Base-by-base conservation (phyloP, 1,140 invertebrate species). In the Triops cancriformis region DNA sequence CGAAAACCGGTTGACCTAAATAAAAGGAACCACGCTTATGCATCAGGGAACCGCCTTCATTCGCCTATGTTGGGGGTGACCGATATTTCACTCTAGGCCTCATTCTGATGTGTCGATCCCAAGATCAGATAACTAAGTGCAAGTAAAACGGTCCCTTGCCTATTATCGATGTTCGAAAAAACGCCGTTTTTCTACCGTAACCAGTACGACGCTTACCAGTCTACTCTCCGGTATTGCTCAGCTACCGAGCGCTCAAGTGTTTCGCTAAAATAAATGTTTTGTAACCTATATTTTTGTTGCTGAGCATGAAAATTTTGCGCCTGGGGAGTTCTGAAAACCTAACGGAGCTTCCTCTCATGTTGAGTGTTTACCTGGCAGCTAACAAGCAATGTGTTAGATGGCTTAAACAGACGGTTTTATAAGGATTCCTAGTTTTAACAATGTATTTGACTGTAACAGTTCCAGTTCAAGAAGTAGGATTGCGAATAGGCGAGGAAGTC, bases 1-100 rank as follows among this genome's bases (percentile, higher is more conserved):
- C n/a, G 3, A 64, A 37, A 64, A 64, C 51, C 51, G 51, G 51
- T 64, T 64, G 51, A 64, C 51, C 51, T 64, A 64, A 23, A 64
- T 64, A 64, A 64, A 64, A 64, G 51, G 51, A 64, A 64, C 51
- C 51, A 64, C 51, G 51, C 51, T 64, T 23, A 64, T 64, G 51
- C 51, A 64, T 64, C 51, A 64, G 51, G 51, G 51, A 64, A 64
- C 51, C 51, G 51, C 51, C 51, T 64, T n/a, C 10, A 64, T 10
- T 64, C 51, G n/a, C 51, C 18, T 64, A 18, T 64, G 31, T 64
- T 64, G 18, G 23, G 51, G 51, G 51, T 64, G 51, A 64, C 51
- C 51, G 51, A 64, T n/a, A 64, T 64, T 64, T 18, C 7, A 64
- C 23, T 64, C 18, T 64, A 64, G 51, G 51, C 51, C 51, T 64